A percentile compares a stretch with the other conserved stretches of the same genome.
phyloP scores from a whole-genome alignment of 2,888 invertebrate genomes.

The Caenorhabditis sp. region DNA sequence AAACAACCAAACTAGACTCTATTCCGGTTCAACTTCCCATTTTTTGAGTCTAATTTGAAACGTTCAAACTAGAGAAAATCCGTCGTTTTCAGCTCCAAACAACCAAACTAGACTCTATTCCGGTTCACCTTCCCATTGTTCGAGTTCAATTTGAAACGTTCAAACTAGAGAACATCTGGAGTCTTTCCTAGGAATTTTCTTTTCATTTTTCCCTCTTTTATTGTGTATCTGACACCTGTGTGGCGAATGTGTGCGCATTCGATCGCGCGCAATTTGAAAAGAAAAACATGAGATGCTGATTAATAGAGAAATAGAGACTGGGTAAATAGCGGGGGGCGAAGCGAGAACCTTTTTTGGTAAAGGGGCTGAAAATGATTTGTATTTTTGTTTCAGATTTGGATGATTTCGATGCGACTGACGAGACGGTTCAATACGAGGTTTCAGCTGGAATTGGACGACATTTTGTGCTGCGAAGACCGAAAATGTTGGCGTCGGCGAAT shows the following conservation, averaged over 20 bases:
- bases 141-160: too few relatives aligned
- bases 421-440: slow-evolving; percentile 32
- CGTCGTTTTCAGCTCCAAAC: too few relatives aligned
- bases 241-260: background rate
- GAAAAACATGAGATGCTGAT: background rate
- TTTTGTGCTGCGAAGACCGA: slow-evolving; percentile 35
- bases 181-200: background rate
- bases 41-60: too few relatives aligned
- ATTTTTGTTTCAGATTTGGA: slow-evolving; percentile 35
- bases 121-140: too few relatives aligned
- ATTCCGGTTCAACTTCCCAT: too few relatives aligned
- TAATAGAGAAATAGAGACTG: background rate
- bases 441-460: slow-evolving; percentile 27
- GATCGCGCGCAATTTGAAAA: background rate
- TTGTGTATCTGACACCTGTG: background rate
- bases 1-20: too few relatives aligned
- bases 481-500: slow-evolving; percentile 17
- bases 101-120: too few relatives aligned
- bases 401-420: slow-evolving; percentile 30
- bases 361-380: background rate
- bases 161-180: too few relatives aligned
- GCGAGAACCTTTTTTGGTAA: background rate
- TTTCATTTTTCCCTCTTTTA: background rate
- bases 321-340: background rate
- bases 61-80: too few relatives aligned